Percentiles rank a stretch among this genome's conserved stretches.
phyloP scores from a whole-genome alignment of 2,797 vertebrate genomes.

The Hyperoplus lanceolatus region DNA sequence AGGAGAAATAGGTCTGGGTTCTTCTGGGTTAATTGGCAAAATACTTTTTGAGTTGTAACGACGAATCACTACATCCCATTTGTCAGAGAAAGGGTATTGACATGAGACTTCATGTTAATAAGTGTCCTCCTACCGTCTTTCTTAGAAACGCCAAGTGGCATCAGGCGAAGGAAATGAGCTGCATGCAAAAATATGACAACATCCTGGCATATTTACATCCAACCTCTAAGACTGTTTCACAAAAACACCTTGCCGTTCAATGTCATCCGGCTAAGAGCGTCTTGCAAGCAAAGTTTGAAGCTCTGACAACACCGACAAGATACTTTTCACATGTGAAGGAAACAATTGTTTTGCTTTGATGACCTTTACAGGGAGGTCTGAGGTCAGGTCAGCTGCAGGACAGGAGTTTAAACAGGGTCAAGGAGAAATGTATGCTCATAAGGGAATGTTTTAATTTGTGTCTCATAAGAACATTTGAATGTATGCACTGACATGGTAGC shows the following conservation, averaged over 20 bases:
- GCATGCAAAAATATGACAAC: slow-evolving; percentile 62
- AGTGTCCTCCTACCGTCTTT: neutral
- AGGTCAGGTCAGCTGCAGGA: slow-evolving; percentile 19
- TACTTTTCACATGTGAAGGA: neutral
- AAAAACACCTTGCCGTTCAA: slow-evolving; percentile 1
- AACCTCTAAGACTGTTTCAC: slow-evolving; percentile 38
- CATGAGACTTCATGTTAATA: neutral
- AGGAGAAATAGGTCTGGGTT: too few relatives aligned
- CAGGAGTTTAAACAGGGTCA: neutral
- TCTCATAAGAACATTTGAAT: too few relatives aligned
- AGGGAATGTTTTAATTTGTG: too few relatives aligned
- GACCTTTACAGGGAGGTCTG: slow-evolving; percentile 2
- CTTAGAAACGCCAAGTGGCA: neutral
- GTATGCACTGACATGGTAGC: too few relatives aligned
- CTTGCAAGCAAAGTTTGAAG: neutral
- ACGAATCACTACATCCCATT: neutral
- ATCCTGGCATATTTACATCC: slow-evolving; percentile 59
- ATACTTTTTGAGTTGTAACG: neutral
- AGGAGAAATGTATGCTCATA: too few relatives aligned
- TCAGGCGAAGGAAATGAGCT: slow-evolving; percentile 21
- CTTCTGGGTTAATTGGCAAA: too few relatives aligned
- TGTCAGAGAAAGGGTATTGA: neutral
- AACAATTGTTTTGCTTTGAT: neutral
- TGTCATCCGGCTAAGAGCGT: neutral
- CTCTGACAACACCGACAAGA: neutral